Evolutionary conservation across 2,113 vertebrate genomes (phyloP), one percentile per base, ranked within the genome.

Genomic region (Malurus melanocephalus): DNA sequence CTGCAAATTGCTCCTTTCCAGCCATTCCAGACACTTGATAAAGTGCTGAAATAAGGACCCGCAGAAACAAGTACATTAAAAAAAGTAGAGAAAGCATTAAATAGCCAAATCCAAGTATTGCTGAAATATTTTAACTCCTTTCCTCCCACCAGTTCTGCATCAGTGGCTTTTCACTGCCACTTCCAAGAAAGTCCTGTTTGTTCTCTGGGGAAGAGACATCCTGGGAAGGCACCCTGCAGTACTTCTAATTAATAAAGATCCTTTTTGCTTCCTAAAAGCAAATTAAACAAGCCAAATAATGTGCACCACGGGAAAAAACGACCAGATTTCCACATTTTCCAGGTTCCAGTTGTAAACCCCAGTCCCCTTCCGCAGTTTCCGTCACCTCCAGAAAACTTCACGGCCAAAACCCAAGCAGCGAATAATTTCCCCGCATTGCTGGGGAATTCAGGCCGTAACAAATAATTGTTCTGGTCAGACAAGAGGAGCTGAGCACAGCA

Each of bases 381-480:
- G 16, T 28, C 32, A 21, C 35, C 5, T 7, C 22, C 67, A 61
- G 38, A 66, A 73, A 80, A 15, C 35, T 42, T 8, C 9, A 14
- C 22, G 9, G 24, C 9, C 35, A n/a, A 62, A 88, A 46, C 10
- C 30, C 3, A 30, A 48, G 0, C 5, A 17, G 22, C 10, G 48
- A 43, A 28, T 32, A 6, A 83, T 16, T 74, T 45, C 67, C 38
- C 52, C 18, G 38, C 13, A 1, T 2, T 43, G 19, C 2, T 43
- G 49, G 49, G 52, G 45, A 67, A 32, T 10, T 5, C n/a, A n/a
- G n/a, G 42, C 51, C 30, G 23, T 2, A 55, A 23, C 6, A n/a
- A 65, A n/a, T 2, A 16, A 0, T 3, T 10, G 4, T 10, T 61
- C 38, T 22, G 45, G 35, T 27, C 10, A 51, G 73, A 19, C 0